Percentiles rank a stretch among this genome's conserved stretches.
Conservation (phyloP, 1,140 invertebrate species). For the Anthonomus grandis region DNA sequence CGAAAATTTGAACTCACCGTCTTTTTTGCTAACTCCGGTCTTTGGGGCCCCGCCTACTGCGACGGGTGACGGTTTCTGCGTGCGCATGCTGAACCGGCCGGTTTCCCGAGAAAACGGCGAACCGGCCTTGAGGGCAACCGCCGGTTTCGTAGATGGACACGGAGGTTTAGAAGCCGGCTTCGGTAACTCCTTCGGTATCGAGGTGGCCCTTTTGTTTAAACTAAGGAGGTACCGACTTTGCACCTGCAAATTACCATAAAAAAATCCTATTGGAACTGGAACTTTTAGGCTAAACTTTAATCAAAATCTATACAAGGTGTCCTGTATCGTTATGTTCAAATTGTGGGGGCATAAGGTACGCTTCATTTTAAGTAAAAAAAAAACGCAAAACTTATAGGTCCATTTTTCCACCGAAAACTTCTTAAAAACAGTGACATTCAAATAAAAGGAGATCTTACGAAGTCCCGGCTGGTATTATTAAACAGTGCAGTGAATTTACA, state of each 20-base stretch:
- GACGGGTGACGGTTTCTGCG: conserved; percentile 41
- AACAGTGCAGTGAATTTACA: too few relatives aligned
- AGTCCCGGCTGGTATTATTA: too few relatives aligned
- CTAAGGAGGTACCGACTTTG: conserved; percentile 45
- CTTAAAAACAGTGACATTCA: too few relatives aligned
- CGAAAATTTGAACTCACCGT: conserved; percentile 7
- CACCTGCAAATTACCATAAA: conserved; percentile 23
- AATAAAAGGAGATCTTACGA: too few relatives aligned
- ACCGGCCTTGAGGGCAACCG: conserved; percentile 39
- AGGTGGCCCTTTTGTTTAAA: conserved; percentile 36
- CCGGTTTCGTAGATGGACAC: conserved; percentile 28
- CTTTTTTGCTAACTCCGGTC: conserved; percentile 20
- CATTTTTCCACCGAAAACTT: too few relatives aligned
- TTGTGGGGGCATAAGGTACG: too few relatives aligned
- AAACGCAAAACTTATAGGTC: too few relatives aligned
- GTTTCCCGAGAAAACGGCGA: conserved; percentile 58
- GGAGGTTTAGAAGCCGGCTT: conserved; percentile 35
- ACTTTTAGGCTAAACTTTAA: background rate
- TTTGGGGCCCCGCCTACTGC: conserved; percentile 34
- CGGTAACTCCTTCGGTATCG: conserved; percentile 12
- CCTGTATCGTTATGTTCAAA: too few relatives aligned
- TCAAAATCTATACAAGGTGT: too few relatives aligned
- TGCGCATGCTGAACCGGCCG: conserved; percentile 63
- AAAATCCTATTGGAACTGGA: background rate
- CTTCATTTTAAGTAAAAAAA: too few relatives aligned